Conservation (phyloP, 2,113 vertebrate genomes). For the Alouatta palliata region DNA sequence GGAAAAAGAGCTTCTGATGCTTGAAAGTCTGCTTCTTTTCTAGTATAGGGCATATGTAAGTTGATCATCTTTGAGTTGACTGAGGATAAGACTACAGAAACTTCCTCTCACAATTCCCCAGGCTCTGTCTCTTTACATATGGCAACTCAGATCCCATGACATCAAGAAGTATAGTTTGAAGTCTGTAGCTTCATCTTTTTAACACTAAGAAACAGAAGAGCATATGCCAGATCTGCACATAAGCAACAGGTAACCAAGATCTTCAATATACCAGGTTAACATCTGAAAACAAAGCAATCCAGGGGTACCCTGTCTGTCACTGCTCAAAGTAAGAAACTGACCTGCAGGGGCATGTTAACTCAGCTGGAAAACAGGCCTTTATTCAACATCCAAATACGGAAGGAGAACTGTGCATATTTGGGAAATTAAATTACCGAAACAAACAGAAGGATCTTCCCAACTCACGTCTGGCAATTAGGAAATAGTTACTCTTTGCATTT, state of each 20-base stretch:
- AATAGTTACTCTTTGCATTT: background rate
- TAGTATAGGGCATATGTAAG: background rate
- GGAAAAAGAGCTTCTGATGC: background rate
- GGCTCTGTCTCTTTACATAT: background rate
- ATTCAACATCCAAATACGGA: background rate
- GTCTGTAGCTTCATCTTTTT: background rate
- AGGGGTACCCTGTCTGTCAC: background rate
- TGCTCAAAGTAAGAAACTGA: constrained; percentile 4
- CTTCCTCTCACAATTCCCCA: background rate
- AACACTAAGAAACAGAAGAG: background rate
- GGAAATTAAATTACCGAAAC: constrained; percentile 39
- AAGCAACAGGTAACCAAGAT: background rate
- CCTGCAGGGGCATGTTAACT: background rate
- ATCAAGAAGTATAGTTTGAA: background rate
- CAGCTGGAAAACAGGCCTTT: background rate
- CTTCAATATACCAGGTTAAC: background rate
- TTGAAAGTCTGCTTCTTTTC: background rate
- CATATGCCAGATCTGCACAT: background rate
- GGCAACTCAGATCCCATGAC: background rate
- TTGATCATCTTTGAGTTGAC: background rate
- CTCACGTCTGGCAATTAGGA: background rate
- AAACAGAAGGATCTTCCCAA: constrained; percentile 26
- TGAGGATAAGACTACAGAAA: background rate
- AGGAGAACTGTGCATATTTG: background rate
- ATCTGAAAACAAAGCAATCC: background rate